Percentiles rank a stretch among this genome's conserved stretches.
phyloP scores from a whole-genome alignment of 2,113 vertebrate genomes.

The Cepphus grylle region DNA sequence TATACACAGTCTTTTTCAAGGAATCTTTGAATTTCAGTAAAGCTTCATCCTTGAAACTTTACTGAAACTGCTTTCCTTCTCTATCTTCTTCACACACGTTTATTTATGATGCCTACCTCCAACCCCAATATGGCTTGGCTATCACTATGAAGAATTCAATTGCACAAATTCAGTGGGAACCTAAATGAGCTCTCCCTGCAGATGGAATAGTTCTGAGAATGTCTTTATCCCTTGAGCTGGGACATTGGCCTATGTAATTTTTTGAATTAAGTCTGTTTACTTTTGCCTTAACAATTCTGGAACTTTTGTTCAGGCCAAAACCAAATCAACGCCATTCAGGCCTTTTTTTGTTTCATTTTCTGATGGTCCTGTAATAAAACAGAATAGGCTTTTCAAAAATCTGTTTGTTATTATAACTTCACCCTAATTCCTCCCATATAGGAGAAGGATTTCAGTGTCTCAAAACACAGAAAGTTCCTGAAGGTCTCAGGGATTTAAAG shows the following conservation, averaged over 20 bases:
- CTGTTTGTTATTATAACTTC: conserved; percentile 62
- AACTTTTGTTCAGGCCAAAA: conserved; percentile 61
- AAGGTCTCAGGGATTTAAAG: conserved; percentile 53
- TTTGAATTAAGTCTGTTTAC: conserved; percentile 53
- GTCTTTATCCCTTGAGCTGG: background rate
- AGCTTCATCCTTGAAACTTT: background rate
- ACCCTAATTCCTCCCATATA: conserved; percentile 40
- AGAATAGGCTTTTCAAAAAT: conserved; percentile 56
- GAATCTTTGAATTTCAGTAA: background rate
- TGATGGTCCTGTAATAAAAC: conserved; percentile 37
- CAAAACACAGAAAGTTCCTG: conserved; percentile 26
- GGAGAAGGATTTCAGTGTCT: conserved; percentile 24
- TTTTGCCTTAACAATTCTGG: conserved; percentile 55
- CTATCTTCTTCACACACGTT: background rate
- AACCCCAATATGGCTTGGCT: background rate
- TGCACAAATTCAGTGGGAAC: background rate
- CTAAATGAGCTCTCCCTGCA: background rate
- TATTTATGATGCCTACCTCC: background rate
- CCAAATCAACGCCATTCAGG: conserved; percentile 5
- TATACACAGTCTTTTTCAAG: background rate
- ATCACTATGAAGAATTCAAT: background rate
- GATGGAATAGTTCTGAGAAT: background rate
- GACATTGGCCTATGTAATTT: conserved; percentile 11
- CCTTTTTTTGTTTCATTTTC: background rate
- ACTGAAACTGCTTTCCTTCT: background rate